A percentile compares a stretch with the other conserved stretches of the same genome.
phyloP scores from a whole-genome alignment of 2,888 invertebrate genomes.

The Scelioninae gen. 1 region DNA sequence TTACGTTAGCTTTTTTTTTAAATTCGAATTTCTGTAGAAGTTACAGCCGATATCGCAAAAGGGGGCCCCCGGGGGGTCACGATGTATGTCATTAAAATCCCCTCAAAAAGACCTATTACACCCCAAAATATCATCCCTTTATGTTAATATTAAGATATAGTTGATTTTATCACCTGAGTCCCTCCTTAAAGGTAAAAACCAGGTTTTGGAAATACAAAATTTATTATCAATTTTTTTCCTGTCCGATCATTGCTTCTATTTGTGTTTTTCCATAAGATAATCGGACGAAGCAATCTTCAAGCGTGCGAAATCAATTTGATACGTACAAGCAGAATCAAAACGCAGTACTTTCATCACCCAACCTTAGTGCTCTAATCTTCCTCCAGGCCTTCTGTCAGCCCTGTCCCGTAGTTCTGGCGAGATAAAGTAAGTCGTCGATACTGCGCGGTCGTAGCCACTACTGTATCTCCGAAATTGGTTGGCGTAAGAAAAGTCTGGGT shows the following conservation, averaged over 20 bases:
- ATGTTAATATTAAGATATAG: too few species aligned
- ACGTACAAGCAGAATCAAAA: slow-evolving; percentile 31
- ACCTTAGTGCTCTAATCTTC: slow-evolving; percentile 51
- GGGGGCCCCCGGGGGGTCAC: too few species aligned
- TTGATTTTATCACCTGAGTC: too few species aligned
- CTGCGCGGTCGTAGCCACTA: slow-evolving; percentile 46
- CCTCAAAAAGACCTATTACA: too few species aligned
- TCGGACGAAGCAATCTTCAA: slow-evolving; percentile 25
- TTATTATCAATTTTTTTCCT: too few species aligned
- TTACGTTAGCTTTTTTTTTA: background rate
- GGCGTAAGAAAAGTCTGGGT: slow-evolving; percentile 71
- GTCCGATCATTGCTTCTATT: background rate
- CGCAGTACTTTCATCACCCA: slow-evolving; percentile 45
- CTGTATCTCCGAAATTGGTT: slow-evolving; percentile 75
- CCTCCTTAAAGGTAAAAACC: too few species aligned
- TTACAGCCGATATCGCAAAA: background rate
- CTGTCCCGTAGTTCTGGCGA: slow-evolving; percentile 39
- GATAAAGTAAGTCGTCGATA: slow-evolving; percentile 63
- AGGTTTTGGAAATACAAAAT: too few species aligned
- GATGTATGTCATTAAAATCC: too few species aligned
- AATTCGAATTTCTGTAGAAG: background rate
- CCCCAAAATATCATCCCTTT: too few species aligned
- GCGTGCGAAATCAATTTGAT: slow-evolving; percentile 52
- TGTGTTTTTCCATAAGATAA: slow-evolving; percentile 15
- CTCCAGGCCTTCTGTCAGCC: slow-evolving; percentile 30